Conservation (phyloP, 2,797 vertebrate species). For the Poeciliopsis infans region DNA sequence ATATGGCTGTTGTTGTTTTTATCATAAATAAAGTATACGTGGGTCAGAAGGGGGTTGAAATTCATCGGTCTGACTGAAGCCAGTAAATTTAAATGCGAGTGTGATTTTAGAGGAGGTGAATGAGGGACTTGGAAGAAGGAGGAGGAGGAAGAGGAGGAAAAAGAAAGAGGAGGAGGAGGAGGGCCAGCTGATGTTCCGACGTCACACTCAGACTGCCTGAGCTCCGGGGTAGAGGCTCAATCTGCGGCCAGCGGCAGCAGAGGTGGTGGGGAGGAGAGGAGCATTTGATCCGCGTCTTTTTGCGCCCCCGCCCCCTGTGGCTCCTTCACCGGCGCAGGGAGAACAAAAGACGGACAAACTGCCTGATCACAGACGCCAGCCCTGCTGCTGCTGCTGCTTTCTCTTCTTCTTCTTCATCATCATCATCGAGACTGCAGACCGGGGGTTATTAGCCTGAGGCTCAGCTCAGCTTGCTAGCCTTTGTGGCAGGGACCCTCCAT, state of each 20-base stretch:
- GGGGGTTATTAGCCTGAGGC: constrained; percentile 70
- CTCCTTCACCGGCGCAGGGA: constrained; percentile 42
- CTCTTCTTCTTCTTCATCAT: constrained; percentile 20
- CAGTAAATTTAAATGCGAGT: constrained; percentile 15
- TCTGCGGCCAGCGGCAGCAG: constrained; percentile 76
- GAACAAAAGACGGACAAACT: constrained; percentile 65
- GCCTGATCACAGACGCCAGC: constrained; percentile 54
- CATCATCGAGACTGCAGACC: constrained; percentile 52
- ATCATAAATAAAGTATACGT: not conserved
- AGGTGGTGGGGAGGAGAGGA: constrained; percentile 54
- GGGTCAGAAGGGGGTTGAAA: not conserved
- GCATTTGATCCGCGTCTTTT: constrained; percentile 49
- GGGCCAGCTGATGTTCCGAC: constrained; percentile 68
- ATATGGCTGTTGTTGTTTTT: not conserved
- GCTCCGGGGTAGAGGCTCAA: constrained; percentile 70
- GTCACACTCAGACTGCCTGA: constrained; percentile 70
- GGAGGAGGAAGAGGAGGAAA: constrained; percentile 14
- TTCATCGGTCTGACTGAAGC: not conserved
- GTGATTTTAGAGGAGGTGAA: constrained; percentile 14
- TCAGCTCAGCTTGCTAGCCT: constrained; percentile 70
- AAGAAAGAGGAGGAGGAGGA: constrained; percentile 28
- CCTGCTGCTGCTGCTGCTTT: constrained; percentile 6
- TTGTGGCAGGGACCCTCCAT: constrained; percentile 72
- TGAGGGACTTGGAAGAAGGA: not conserved
- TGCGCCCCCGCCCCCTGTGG: constrained; percentile 36